Conservation (phyloP, 92 coral and sea anemone species). For the Phenganax stokvisi region DNA sequence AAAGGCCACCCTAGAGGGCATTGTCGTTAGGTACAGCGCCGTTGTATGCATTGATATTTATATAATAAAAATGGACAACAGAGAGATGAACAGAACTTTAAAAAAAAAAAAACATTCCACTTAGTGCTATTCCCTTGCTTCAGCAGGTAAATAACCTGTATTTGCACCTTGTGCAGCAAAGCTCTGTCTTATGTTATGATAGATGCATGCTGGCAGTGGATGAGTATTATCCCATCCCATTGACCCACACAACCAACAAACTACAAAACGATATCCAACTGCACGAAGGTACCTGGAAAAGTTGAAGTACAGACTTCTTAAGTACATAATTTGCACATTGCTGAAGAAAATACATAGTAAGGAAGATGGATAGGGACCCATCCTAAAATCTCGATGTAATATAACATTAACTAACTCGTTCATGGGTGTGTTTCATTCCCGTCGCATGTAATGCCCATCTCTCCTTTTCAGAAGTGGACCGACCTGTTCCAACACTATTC, state of each 20-base stretch:
- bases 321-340: too few species aligned
- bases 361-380: too few species aligned
- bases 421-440: not conserved
- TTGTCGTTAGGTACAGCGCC: not conserved
- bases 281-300: not conserved
- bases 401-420: conserved; percentile 22
- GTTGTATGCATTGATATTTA: too few species aligned
- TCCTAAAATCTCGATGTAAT: too few species aligned
- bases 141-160: conserved; percentile 1
- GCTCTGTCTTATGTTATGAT: conserved; percentile 36
- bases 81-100: not conserved
- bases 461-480: conserved; percentile 18
- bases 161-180: not conserved
- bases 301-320: too few species aligned
- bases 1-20: conserved; percentile 22
- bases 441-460: conserved; percentile 13
- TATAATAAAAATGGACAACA: not conserved
- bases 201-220: conserved; percentile 52
- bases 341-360: too few species aligned
- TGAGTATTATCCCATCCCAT: conserved; percentile 44
- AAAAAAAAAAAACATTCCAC: not conserved
- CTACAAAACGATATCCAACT: conserved; percentile 1
- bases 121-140: not conserved
- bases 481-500: conserved; percentile 18
- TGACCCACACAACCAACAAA: conserved; percentile 3